Percentiles rank a stretch among this genome's conserved stretches.
phyloP scores from a whole-genome alignment of 2,888 invertebrate species.

The Antheraea assamensis region DNA sequence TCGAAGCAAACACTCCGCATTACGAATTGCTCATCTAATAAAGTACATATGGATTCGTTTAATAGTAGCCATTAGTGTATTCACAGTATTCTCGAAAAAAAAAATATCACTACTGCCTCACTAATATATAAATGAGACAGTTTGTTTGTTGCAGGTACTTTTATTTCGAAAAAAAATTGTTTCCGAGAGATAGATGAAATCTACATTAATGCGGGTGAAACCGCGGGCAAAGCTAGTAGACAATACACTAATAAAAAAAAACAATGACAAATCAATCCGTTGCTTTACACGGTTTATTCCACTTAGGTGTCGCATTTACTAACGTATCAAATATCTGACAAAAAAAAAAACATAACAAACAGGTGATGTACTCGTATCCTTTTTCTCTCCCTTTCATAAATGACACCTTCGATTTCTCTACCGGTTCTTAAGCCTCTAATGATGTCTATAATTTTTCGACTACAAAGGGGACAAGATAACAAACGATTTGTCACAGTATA shows the following conservation, averaged over 20 bases:
- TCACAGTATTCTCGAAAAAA: too few relatives aligned
- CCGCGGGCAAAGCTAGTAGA: neutral
- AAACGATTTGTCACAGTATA: neutral
- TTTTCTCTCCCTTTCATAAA: neutral
- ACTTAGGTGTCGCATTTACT: neutral
- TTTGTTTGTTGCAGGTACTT: too few relatives aligned
- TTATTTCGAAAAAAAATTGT: too few relatives aligned
- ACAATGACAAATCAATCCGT: neutral
- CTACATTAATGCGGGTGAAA: too few relatives aligned
- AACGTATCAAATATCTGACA: neutral
- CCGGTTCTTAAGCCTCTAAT: neutral
- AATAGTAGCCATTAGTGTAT: too few relatives aligned
- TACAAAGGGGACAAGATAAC: neutral
- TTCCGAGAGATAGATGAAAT: too few relatives aligned
- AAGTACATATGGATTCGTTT: too few relatives aligned
- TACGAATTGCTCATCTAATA: too few relatives aligned
- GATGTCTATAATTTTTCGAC: conserved; percentile 9
- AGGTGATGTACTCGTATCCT: neutral
- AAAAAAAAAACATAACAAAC: neutral
- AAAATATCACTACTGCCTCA: too few relatives aligned
- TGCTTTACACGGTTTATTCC: neutral
- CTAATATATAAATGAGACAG: too few relatives aligned
- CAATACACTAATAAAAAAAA: neutral
- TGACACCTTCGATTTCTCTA: neutral
- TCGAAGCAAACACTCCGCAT: neutral